phyloP scores from a whole-genome alignment of 1,140 invertebrate species.

The Drosophila pallidifrons region DNA sequence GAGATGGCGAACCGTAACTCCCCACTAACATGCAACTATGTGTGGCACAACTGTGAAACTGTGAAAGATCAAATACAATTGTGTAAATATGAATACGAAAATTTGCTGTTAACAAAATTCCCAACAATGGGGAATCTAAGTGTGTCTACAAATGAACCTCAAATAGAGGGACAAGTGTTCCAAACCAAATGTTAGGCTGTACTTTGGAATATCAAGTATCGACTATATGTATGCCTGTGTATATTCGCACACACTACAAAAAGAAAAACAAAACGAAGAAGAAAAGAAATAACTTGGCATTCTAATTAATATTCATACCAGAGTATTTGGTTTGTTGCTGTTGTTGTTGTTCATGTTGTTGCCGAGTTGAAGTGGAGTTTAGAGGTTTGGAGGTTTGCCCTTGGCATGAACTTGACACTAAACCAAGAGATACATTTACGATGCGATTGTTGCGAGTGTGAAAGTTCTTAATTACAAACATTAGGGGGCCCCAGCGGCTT shows the following conservation, averaged over 20 bases:
- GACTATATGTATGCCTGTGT: neutral
- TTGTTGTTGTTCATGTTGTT: slow-evolving; percentile 15
- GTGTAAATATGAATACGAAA: slow-evolving; percentile 31
- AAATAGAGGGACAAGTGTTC: slow-evolving; percentile 40
- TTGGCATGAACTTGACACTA: slow-evolving; percentile 79
- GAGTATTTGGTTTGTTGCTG: slow-evolving; percentile 4
- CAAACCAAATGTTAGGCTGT: neutral
- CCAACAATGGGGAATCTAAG: slow-evolving; percentile 25
- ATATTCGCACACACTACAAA: slow-evolving; percentile 39
- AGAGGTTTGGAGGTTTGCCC: slow-evolving; percentile 53
- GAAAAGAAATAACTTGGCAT: slow-evolving; percentile 34
- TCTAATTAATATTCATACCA: slow-evolving; percentile 67
- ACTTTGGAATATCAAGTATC: neutral
- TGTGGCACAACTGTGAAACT: slow-evolving; percentile 21
- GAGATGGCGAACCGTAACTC: slow-evolving; percentile 4
- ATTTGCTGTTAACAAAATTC: slow-evolving; percentile 6
- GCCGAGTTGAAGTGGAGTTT: neutral
- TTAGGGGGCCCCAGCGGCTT: slow-evolving; percentile 82
- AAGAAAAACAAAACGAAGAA: neutral
- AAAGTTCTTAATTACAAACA: slow-evolving; percentile 85
- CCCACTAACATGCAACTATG: slow-evolving; percentile 7
- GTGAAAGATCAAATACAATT: slow-evolving; percentile 42
- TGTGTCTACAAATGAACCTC: slow-evolving; percentile 13
- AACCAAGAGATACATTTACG: slow-evolving; percentile 75
- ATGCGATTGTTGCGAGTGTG: slow-evolving; percentile 84